These are phyloP conservation scores for Oncopodura yosiiana DNA, from an alignment of 1,140 invertebrate genomes.

Conservation along the genomic window DNA sequence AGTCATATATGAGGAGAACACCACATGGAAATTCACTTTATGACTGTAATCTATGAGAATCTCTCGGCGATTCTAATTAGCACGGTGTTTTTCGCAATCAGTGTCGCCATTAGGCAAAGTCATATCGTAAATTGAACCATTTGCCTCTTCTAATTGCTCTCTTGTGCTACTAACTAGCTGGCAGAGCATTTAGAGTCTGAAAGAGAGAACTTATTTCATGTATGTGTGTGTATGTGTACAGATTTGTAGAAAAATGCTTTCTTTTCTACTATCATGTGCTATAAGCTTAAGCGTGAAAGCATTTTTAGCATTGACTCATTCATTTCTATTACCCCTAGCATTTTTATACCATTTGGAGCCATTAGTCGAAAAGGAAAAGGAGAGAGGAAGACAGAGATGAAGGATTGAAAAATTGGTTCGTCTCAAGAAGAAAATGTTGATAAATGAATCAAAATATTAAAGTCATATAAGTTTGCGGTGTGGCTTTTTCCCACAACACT, in stretches of 20 bases:
- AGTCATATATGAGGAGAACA: constrained; percentile 3
- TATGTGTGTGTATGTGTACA: not conserved
- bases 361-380: not conserved
- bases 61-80: not conserved
- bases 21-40: not conserved
- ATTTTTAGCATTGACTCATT: not conserved
- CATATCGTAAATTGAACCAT: not conserved
- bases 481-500: constrained; percentile 11
- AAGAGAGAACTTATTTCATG: not conserved
- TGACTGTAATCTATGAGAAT: not conserved
- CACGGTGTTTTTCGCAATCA: not conserved
- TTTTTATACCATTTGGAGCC: not conserved
- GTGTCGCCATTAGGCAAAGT: not conserved
- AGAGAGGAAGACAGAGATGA: constrained; percentile 10
- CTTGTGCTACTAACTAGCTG: not conserved
- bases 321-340: not conserved
- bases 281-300: not conserved
- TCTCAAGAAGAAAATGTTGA: constrained; percentile 32
- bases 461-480: constrained; percentile 13
- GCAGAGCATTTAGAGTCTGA: not conserved
- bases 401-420: constrained; percentile 30
- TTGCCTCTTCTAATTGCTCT: not conserved
- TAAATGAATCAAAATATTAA: constrained; percentile 32
- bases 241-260: no score
- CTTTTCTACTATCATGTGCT: no score